Base-by-base conservation (phyloP, 2,888 invertebrate genomes). In the Drosophila lutescens region DNA sequence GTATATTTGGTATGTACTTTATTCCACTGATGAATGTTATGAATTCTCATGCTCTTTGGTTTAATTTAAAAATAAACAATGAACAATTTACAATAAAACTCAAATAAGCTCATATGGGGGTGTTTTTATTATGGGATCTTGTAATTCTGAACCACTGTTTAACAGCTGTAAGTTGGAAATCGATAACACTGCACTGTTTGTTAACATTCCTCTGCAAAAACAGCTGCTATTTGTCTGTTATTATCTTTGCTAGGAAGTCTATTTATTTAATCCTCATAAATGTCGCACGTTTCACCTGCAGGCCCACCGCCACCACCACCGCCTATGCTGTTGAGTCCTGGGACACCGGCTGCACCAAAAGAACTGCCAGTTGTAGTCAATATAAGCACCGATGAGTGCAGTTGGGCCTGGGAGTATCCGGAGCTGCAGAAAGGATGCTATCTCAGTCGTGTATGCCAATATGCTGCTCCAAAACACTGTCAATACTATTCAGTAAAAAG, bases 381-480 rank as follows among this genome's bases (percentile, higher is more conserved):
- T 23, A 32, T 73, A 15, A 10, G 57, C 3, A 58, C 30, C 15
- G 41, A 91, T 60, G 91, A 93, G 74, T 94, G 94, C 84, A 83
- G 91, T 46, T 95, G 95, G 95, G 94, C 95, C 0, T 74, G 91
- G 43, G 90, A 92, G 2, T 91, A 93, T 79, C 93, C 94, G 2
- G 94, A 95, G 65, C 63, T 95, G 5, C 92, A 93, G 78, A 93
- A 93, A 88, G 93, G 94, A 0, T 95, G 95, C 83, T 93, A 92
- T 60, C 91, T 93, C 71, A 93, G 93, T 77, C 93, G 93, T 58
- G 92, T 95, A 20, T 94, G 93, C 78, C 91, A 93, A 41, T 74
- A 93, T 30, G 82, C 89, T 54, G 84, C 93, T 50, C 95, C 95
- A 2, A 92, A 92, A 77, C 89, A 87, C 56, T 94, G 93, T 67